A percentile compares a stretch with the other conserved stretches of the same genome.
Conservation (phyloP, 1,140 invertebrate genomes). For the Drosophila parvula region DNA sequence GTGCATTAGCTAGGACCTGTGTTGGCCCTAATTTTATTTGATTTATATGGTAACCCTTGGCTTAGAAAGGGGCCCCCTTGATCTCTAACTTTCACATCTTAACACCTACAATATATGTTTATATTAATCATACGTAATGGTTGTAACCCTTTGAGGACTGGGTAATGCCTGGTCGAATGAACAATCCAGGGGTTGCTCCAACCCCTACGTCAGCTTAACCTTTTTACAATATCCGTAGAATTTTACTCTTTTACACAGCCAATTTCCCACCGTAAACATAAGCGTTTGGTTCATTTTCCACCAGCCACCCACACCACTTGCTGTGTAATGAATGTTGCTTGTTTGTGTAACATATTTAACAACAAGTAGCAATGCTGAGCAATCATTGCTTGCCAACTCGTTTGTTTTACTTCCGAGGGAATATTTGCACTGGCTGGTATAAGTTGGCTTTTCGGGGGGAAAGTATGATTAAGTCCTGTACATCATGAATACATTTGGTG, state of each 20-base stretch:
- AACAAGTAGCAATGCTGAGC: conserved; percentile 51
- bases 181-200: background rate
- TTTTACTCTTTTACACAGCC: conserved; percentile 6
- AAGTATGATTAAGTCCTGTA: conserved; percentile 40
- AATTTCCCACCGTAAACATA: conserved; percentile 37
- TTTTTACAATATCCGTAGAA: conserved; percentile 13
- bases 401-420: conserved; percentile 30
- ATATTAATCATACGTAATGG: conserved; percentile 1
- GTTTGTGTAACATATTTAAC: conserved; percentile 68
- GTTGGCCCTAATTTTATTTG: conserved; percentile 12
- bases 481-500: conserved; percentile 18
- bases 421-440: conserved; percentile 26
- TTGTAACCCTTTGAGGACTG: conserved; percentile 1
- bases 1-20: background rate
- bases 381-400: conserved; percentile 61
- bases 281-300: conserved; percentile 8
- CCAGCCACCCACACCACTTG: conserved; percentile 5
- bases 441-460: conserved; percentile 23
- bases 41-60: conserved; percentile 9
- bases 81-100: conserved; percentile 5
- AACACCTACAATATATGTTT: conserved; percentile 7
- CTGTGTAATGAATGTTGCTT: conserved; percentile 57
- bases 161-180: background rate
- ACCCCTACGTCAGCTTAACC: background rate
- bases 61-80: background rate